Base-by-base conservation (phyloP, 92 coral and sea anemone species). In the Porites rus region DNA sequence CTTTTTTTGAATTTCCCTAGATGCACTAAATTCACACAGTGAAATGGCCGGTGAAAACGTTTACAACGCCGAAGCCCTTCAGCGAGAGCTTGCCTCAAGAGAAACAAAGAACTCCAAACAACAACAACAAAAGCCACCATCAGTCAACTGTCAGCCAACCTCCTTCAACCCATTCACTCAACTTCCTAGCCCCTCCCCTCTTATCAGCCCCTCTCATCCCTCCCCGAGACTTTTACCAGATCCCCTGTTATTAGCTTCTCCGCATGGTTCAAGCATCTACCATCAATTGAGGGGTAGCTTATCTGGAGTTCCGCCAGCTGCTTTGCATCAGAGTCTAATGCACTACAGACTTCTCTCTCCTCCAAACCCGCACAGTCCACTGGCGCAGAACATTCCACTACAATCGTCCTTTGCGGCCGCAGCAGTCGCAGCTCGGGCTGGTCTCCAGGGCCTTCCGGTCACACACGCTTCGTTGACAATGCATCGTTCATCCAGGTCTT, bases 221-320 rank as follows among this genome's bases (percentile, higher is more conserved):
- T 92, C 96, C 21, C 94, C 98, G 22, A 80, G 98, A 82, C 87
- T 95, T 12, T 80, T 92, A 74, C 91, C 98, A 83, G 98, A 95
- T 68, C 92, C 94, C 10, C 81, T 92, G 60, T 69, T 95, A 75
- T 88, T 95, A 20, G 81, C 94, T 4, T 90, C 85, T 7, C 92
- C 94, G 53, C 98, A 92, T 71, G 91, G 88, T 6, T 66, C 98
- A 17, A 91, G 84, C 61, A 92, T 95, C 22, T 95, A 95, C 90
- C 98, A 95, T 86, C 98, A 90, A 78, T 88, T 94, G 53, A 92
- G 95, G 18, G 92, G 80, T 14, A 64, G 78, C 38, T 28, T 82
- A 59, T 74, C 86, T 53, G 92, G 92, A 9, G 81, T 92, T 24
- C 91, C 89, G 4, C 65, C 95, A 69, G 78, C 78, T 59, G 77